Evolutionary conservation across 2,888 invertebrate genomes (phyloP).

Genomic region (Scelioninae gen. 2): DNA sequence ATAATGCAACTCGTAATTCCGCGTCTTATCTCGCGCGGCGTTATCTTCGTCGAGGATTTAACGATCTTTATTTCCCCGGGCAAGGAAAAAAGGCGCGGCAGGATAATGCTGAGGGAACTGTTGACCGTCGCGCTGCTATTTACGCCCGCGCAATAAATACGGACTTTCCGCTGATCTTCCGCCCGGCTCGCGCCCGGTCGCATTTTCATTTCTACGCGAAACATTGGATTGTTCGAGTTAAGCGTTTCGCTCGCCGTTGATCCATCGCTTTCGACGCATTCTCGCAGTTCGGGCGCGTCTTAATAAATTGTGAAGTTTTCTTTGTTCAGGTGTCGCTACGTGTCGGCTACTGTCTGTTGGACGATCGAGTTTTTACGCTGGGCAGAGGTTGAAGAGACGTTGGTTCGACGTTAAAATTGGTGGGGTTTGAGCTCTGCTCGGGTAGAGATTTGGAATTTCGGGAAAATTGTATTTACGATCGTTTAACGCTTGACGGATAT

Average conservation of each 20-base stretch:
- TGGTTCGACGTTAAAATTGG: too few species aligned
- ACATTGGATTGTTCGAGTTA: conserved; percentile 43
- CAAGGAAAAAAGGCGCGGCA: conserved; percentile 51
- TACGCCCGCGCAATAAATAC: conserved; percentile 55
- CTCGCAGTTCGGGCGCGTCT: too few species aligned
- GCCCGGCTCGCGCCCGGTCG: conserved; percentile 1
- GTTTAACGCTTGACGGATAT: too few species aligned
- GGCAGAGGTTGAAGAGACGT: too few species aligned
- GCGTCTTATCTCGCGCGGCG: conserved; percentile 59
- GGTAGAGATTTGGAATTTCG: too few species aligned
- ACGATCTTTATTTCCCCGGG: conserved; percentile 57
- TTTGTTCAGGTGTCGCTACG: too few species aligned
- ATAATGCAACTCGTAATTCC: conserved; percentile 65
- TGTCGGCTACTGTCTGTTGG: too few species aligned
- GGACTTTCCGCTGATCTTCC: conserved; percentile 40
- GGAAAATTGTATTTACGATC: too few species aligned
- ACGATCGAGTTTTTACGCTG: too few species aligned
- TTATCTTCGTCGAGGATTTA: conserved; percentile 59
- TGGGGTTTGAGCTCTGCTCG: too few species aligned
- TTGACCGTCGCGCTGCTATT: conserved; percentile 57
- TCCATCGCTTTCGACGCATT: conserved; percentile 41
- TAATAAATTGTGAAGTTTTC: too few species aligned
- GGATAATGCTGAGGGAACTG: conserved; percentile 59
- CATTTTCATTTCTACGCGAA: conserved; percentile 29
- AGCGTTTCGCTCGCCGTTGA: conserved; percentile 44